Percentiles rank a stretch among this genome's conserved stretches.
These are phyloP conservation scores for Drosophila meridionalis DNA, from an alignment of 2,888 invertebrate species.

Conservation along the genomic window DNA sequence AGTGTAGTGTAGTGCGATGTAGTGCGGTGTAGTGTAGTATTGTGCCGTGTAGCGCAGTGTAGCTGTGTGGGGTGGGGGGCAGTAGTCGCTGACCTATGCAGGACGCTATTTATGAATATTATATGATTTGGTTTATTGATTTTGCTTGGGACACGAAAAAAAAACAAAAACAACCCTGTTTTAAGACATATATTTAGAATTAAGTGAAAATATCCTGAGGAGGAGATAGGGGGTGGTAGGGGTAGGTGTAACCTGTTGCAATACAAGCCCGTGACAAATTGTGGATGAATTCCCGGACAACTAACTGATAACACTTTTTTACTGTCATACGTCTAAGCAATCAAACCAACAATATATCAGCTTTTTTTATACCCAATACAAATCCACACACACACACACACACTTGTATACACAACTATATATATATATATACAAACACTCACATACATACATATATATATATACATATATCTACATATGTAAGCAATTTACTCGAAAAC, in stretches of 20 bases:
- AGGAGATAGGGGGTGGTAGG: not conserved
- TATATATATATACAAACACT: conserved; percentile 34
- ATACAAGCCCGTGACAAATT: conserved; percentile 58
- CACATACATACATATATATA: not conserved
- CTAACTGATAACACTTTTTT: conserved; percentile 21
- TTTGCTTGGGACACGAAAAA: conserved; percentile 29
- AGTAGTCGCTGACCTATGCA: conserved; percentile 8
- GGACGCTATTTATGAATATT: conserved; percentile 52
- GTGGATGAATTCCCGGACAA: conserved; percentile 30
- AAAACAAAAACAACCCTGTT: not conserved
- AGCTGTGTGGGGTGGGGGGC: not conserved
- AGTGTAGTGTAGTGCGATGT: not conserved
- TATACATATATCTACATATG: conserved; percentile 29
- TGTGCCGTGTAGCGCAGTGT: conserved; percentile 4
- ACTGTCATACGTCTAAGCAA: conserved; percentile 54
- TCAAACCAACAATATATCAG: conserved; percentile 53
- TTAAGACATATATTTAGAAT: conserved; percentile 10
- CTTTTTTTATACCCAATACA: conserved; percentile 42
- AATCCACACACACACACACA: conserved; percentile 28
- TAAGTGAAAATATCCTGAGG: conserved; percentile 10
- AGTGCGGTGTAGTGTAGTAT: not conserved
- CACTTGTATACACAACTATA: conserved; percentile 11
- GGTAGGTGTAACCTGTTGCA: conserved; percentile 38
- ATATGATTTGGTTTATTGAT: conserved; percentile 58
- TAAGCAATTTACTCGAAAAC: conserved; percentile 38